Conservation (phyloP, 2,113 vertebrate species). For the Paramormyrops kingsleyae region DNA sequence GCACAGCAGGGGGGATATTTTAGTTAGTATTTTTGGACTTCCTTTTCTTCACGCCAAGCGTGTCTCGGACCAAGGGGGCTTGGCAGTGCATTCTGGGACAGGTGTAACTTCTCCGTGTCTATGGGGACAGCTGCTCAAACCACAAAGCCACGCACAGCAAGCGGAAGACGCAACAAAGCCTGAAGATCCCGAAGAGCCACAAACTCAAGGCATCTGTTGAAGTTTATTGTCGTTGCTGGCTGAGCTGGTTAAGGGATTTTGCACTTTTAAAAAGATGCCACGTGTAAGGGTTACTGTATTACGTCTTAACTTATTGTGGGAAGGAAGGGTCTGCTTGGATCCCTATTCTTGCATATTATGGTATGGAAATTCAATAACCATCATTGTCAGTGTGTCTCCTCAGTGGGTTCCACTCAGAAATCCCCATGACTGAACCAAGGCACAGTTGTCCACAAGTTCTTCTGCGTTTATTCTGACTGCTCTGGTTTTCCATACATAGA, state of each 20-base stretch:
- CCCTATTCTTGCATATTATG: not conserved
- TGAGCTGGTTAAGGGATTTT: not conserved
- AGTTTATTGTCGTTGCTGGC: not conserved
- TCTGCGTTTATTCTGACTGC: not conserved
- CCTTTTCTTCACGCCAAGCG: not conserved
- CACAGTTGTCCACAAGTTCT: not conserved
- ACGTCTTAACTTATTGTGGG: not conserved
- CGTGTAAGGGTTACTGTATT: not conserved
- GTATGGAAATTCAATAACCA: not conserved
- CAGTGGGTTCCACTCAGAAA: not conserved
- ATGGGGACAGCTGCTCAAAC: not conserved
- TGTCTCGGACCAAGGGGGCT: too few species aligned
- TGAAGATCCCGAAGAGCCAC: not conserved
- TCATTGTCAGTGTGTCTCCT: not conserved
- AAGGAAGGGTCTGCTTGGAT: not conserved
- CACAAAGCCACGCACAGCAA: too few species aligned
- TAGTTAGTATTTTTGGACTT: constrained; percentile 9
- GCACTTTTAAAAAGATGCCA: not conserved
- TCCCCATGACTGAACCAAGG: not conserved
- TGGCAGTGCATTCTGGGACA: not conserved
- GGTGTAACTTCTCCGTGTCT: not conserved
- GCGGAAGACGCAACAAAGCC: not conserved
- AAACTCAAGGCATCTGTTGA: not conserved
- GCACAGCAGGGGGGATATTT: not conserved
- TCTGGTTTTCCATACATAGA: not conserved